phyloP scores from a whole-genome alignment of 1,140 invertebrate species.

The Episyrphus balteatus region DNA sequence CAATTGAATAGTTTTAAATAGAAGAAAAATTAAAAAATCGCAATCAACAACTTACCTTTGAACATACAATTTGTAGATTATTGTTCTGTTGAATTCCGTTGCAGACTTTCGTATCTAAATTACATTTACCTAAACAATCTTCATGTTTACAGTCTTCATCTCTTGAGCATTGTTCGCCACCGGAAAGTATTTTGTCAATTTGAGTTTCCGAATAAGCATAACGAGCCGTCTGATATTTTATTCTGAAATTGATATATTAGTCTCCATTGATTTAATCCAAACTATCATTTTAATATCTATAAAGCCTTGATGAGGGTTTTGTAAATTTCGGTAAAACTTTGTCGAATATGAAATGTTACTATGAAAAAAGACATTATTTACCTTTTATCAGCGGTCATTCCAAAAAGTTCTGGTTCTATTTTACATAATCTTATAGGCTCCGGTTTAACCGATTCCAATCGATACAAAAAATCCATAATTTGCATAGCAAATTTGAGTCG shows the following conservation, averaged over 20 bases:
- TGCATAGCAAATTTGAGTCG: conserved; percentile 26
- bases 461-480: conserved; percentile 29
- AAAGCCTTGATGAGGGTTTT: too few relatives aligned
- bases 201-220: conserved; percentile 27
- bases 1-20: not conserved
- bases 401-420: conserved; percentile 28
- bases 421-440: conserved; percentile 33
- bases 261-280: not conserved
- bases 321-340: too few relatives aligned
- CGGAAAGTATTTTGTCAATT: conserved; percentile 23
- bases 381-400: conserved; percentile 18
- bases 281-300: too few relatives aligned
- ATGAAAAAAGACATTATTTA: not conserved
- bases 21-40: not conserved
- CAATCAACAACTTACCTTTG: conserved; percentile 11
- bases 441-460: conserved; percentile 30
- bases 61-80: conserved; percentile 31
- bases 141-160: conserved; percentile 25
- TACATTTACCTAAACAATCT: conserved; percentile 24
- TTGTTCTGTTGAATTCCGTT: conserved; percentile 28
- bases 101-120: conserved; percentile 15
- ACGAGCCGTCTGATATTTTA: conserved; percentile 31
- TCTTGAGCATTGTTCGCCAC: conserved; percentile 16
- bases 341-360: too few relatives aligned
- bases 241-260: conserved; percentile 4